Percentiles rank a stretch among this genome's conserved stretches.
phyloP scores from a whole-genome alignment of 37 sponge, comb jelly and placozoan genomes.

The Geodia barretti region DNA sequence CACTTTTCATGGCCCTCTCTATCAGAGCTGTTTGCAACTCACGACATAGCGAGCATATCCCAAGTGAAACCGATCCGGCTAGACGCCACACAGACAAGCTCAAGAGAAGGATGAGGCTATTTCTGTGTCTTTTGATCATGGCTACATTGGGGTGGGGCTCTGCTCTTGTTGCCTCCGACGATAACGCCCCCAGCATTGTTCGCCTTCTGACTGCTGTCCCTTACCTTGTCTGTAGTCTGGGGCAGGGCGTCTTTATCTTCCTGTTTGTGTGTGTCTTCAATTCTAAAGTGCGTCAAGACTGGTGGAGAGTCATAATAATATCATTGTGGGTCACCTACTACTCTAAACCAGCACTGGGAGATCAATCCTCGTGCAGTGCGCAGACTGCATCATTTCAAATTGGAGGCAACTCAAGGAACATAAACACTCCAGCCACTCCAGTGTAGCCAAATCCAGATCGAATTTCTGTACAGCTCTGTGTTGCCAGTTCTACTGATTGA shows the following conservation, averaged over 20 bases:
- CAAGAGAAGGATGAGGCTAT: neutral
- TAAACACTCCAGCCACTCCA: too few species aligned
- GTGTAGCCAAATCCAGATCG: too few species aligned
- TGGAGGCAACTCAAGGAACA: too few species aligned
- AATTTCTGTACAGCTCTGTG: too few species aligned
- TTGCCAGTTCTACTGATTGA: too few species aligned
- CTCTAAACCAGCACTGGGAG: too few species aligned
- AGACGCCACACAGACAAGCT: too few species aligned
- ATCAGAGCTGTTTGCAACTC: neutral
- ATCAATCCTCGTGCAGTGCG: too few species aligned
- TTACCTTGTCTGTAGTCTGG: neutral
- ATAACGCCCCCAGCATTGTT: neutral
- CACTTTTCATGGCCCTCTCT: neutral
- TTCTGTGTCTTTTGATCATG: neutral
- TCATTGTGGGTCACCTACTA: too few species aligned
- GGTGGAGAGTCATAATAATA: too few species aligned
- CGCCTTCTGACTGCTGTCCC: neutral
- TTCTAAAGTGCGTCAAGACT: neutral
- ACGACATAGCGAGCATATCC: neutral
- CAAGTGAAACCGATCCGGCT: too few species aligned
- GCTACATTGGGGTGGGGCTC: neutral
- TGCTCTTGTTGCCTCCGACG: neutral
- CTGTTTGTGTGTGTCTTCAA: neutral
- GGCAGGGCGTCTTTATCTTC: neutral
- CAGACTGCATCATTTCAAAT: too few species aligned